Evolutionary conservation across 2,888 invertebrate genomes (phyloP), one percentile per base, ranked within the genome.

Genomic region (Orthosia gothica): DNA sequence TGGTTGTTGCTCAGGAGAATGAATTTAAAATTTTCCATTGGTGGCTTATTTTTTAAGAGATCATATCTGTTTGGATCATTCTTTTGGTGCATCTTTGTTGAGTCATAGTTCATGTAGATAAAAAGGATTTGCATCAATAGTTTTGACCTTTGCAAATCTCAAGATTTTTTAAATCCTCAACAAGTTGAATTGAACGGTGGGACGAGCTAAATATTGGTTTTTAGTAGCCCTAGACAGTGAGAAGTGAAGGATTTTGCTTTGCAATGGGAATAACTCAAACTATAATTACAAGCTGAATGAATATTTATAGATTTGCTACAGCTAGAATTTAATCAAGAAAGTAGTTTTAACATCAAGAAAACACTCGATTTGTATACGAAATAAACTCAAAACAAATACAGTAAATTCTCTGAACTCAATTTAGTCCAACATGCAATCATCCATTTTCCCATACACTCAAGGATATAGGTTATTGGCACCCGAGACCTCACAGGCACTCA

Each of bases 381-480:
- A 40, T 40, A 40, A 7, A 40, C 9, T 40, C 32, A 40, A 40
- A 9, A 7, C 5, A 20, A 26, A 45, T 20, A 20, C 0, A 32
- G 26, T 54, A 70, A 54, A 1, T 15, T 2, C 2, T 32, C n/a
- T n/a, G 16, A 26, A 32, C 47, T 26, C 26, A 16, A 16, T 70
- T 71, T 47, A 1, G n/a, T 70, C 13, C 2, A 54, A 52, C 2
- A 52, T 2, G 0, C 20, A 45, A 71, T 23, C n/a, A 73, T 18
- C 5, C 49, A 15, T 50, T 73, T 13, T 40, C 32, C 57, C 23
- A 13, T 45, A 40, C 54, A 59, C 50, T 58, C 49, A 74, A 83
- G 84, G 68, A 55, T 65, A 70, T 70, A 70, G 67, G 76, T 65
- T 68, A 81, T 70, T 67, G 16, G 45, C 50, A 58, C 3, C 47